A percentile compares a stretch with the other conserved stretches of the same genome.
Conservation (phyloP, 2,797 vertebrate species). For the Pogonophryne albipinna region DNA sequence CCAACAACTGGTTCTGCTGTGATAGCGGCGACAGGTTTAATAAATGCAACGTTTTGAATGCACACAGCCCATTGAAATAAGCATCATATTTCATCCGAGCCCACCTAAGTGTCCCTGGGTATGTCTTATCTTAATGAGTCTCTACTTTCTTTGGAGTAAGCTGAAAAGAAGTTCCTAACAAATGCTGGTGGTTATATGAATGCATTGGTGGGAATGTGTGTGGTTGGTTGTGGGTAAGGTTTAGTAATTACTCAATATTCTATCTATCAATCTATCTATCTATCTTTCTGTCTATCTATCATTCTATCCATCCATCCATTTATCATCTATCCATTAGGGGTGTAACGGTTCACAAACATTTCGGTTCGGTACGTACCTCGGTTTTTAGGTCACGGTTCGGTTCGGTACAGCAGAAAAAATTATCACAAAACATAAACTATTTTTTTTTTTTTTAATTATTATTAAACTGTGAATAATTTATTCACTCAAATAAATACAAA, state of each 20-base stretch:
- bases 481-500: too few species aligned
- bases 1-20: background rate
- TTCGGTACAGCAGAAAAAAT: too few species aligned
- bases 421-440: too few species aligned
- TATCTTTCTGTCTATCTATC: background rate
- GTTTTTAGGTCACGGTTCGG: too few species aligned
- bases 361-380: too few species aligned
- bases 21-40: conserved; percentile 37
- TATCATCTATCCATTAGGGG: too few species aligned
- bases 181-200: conserved; percentile 16
- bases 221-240: background rate
- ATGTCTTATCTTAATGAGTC: conserved; percentile 59
- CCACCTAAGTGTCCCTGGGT: conserved; percentile 46
- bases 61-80: conserved; percentile 51
- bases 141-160: conserved; percentile 40
- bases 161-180: conserved; percentile 25
- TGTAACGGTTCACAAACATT: too few species aligned
- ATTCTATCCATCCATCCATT: background rate
- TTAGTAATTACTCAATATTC: background rate
- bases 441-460: too few species aligned
- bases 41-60: conserved; percentile 46
- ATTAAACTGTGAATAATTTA: too few species aligned
- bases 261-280: background rate
- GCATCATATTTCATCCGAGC: conserved; percentile 56
- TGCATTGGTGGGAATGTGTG: background rate